These are phyloP conservation scores for Poeciliopsis turneri DNA, from an alignment of 2,797 vertebrate genomes.

Conservation along the genomic window DNA sequence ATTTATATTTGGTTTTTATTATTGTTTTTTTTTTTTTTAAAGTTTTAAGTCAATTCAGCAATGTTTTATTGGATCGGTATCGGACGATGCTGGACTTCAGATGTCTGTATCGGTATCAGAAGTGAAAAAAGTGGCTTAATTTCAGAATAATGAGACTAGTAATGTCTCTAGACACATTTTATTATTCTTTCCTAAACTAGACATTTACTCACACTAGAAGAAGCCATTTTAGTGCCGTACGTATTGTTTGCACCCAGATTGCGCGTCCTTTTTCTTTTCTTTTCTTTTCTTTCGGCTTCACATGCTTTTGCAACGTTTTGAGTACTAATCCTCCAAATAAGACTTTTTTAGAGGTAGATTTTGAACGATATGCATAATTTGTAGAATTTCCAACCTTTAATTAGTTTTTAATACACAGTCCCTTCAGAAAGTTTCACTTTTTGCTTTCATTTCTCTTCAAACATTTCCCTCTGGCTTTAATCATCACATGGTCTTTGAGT, in stretches of 20 bases:
- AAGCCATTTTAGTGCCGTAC: not conserved
- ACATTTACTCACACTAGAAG: not conserved
- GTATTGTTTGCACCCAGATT: not conserved
- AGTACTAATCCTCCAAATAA: not conserved
- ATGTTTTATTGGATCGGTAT: no score
- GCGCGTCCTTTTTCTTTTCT: not conserved
- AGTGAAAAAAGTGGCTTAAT: not conserved
- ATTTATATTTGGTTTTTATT: no score
- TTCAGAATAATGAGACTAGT: not conserved
- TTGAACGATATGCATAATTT: not conserved
- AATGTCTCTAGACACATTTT: not conserved
- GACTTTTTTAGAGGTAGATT: not conserved
- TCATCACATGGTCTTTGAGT: conserved; percentile 19
- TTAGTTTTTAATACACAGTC: not conserved
- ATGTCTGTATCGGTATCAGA: no score
- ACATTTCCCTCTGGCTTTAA: conserved; percentile 5
- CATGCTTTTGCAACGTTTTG: not conserved
- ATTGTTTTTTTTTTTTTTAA: no score
- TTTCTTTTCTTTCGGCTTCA: not conserved
- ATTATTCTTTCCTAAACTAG: not conserved
- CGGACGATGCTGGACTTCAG: no score
- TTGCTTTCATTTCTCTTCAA: conserved; percentile 25
- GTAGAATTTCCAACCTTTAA: not conserved
- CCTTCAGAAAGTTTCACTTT: not conserved
- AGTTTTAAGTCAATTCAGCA: no score